A percentile compares a stretch with the other conserved stretches of the same genome.
Conservation (phyloP, 2,113 vertebrate species). For the Eptesicus fuscus region DNA sequence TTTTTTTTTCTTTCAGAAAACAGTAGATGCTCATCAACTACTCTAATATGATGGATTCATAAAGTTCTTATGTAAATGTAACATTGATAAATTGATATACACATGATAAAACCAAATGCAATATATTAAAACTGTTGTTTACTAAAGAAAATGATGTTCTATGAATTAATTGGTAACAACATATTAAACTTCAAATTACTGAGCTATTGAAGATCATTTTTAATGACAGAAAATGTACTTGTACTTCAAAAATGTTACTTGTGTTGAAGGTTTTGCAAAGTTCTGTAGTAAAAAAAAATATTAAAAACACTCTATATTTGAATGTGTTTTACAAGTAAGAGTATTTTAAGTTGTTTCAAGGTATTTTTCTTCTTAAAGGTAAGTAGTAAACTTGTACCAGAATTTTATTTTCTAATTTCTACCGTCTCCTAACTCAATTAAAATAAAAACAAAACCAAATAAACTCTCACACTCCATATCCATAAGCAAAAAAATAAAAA, state of each 20-base stretch:
- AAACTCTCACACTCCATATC: background rate
- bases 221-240: background rate
- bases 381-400: background rate
- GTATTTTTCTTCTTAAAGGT: background rate
- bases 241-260: background rate
- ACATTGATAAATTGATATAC: background rate
- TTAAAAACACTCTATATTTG: background rate
- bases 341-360: background rate
- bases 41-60: background rate
- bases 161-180: background rate
- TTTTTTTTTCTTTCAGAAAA: background rate
- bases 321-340: background rate
- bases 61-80: background rate
- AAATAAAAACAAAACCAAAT: background rate
- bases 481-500: background rate
- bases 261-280: background rate
- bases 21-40: background rate
- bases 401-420: background rate
- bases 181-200: background rate
- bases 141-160: background rate
- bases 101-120: background rate
- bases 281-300: background rate
- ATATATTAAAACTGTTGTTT: background rate
- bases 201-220: background rate
- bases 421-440: background rate